phyloP scores from a whole-genome alignment of 2,888 invertebrate species.

The Leucozona laternaria region DNA sequence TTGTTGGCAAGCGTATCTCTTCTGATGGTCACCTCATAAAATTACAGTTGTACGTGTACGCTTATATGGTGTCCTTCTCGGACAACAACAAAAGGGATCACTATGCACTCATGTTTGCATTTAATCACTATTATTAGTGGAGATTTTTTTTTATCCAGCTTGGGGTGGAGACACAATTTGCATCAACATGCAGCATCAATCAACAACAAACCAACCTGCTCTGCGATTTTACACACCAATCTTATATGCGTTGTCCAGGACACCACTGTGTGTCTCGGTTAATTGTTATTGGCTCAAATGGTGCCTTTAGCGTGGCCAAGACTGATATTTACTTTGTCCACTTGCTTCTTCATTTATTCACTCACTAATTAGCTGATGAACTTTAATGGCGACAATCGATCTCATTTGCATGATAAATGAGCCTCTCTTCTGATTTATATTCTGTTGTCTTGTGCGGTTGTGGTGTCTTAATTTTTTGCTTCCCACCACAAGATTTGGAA shows the following conservation, averaged over 20 bases:
- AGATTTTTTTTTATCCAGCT: slow-evolving; percentile 12
- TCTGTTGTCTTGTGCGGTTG: slow-evolving; percentile 17
- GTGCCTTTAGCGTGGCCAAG: slow-evolving; percentile 67
- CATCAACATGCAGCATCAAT: slow-evolving; percentile 32
- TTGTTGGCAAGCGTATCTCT: slow-evolving; percentile 70
- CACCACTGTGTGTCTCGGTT: slow-evolving; percentile 47
- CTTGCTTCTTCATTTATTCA: slow-evolving; percentile 68
- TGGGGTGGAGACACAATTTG: slow-evolving; percentile 43
- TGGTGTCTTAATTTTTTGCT: slow-evolving; percentile 46
- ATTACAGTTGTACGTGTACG: slow-evolving; percentile 39
- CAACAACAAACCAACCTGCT: slow-evolving; percentile 16
- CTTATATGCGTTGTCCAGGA: not conserved
- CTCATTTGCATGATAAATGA: slow-evolving; percentile 75
- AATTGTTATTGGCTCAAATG: slow-evolving; percentile 68
- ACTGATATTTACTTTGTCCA: slow-evolving; percentile 69
- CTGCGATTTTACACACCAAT: slow-evolving; percentile 10
- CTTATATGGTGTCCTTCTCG: slow-evolving; percentile 1
- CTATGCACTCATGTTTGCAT: slow-evolving; percentile 61
- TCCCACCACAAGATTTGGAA: slow-evolving; percentile 25
- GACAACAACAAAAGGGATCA: slow-evolving; percentile 26
- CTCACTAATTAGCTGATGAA: slow-evolving; percentile 75
- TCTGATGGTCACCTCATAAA: slow-evolving; percentile 70
- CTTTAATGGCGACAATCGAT: slow-evolving; percentile 76
- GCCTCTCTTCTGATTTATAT: slow-evolving; percentile 32
- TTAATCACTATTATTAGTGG: slow-evolving; percentile 67